Base-by-base conservation (phyloP, 2,888 invertebrate species). In the Nomada ferruginata region DNA sequence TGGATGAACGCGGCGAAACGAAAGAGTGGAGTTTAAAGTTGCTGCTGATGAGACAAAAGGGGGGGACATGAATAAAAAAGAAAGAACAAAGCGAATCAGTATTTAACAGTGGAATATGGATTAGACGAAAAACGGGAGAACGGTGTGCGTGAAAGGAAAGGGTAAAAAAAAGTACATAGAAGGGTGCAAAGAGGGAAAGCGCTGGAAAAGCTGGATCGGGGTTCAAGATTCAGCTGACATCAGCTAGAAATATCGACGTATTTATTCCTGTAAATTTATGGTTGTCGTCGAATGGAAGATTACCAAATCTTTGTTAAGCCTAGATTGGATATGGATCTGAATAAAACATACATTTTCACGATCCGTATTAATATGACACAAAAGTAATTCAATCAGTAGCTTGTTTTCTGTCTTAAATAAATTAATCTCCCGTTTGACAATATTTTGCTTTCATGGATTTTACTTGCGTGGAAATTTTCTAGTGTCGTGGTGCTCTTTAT, bases 251-350 rank as follows among this genome's bases (percentile, higher is more conserved):
- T 84, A 84, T 84, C 61, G 76, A 74, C 73, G 76, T 69, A 75
- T 71, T 69, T 80, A 79, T 82, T 69, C 64, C 69, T 69, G 72
- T 59, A 76, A 80, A 83, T 79, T 76, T 83, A 80, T 70, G 66
- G 61, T 63, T 36, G 70, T 60, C 52, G 52, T 53, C n/a, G 69
- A 15, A 61, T 15, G 20, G 23, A 29, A 26, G 63, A 47, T 55
- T 23, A 20, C 11, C 18, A 59, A 76, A 61, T 66, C 29, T 36
- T 52, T 23, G 63, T 20, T 29, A 18, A n/a, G 23, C 44, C 13
- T 15, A 13, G 63, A 65, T 36, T 29, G n/a, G 13, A 20, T 10
- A 26, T 10, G 50, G 5, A 36, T 57, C 29, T 57, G 47, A 75
- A 75, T 61, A 69, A 69, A 44, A 73, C 64, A 65, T 61, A 13